These are phyloP conservation scores for Sebastes jordani DNA, from an alignment of 2,797 vertebrate genomes.

Conservation along the genomic window DNA sequence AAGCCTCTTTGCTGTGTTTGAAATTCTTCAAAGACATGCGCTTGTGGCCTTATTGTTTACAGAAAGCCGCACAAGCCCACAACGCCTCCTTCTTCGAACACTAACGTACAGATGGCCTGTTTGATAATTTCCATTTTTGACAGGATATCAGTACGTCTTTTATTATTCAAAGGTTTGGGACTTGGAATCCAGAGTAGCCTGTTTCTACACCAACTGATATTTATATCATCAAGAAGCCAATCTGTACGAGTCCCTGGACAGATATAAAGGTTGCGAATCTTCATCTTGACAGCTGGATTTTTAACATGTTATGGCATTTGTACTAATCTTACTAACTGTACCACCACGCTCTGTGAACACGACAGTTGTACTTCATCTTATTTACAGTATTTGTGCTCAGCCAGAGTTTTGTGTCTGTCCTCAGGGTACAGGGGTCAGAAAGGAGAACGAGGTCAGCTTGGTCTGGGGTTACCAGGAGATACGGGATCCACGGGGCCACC, in stretches of 20 bases:
- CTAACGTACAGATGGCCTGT: slow-evolving; percentile 47
- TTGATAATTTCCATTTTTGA: slow-evolving; percentile 66
- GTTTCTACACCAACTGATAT: slow-evolving; percentile 27
- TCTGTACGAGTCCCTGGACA: slow-evolving; percentile 27
- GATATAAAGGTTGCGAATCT: slow-evolving; percentile 29
- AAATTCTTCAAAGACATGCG: slow-evolving; percentile 54
- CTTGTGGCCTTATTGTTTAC: slow-evolving; percentile 42
- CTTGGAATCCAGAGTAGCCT: slow-evolving; percentile 33
- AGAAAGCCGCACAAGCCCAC: slow-evolving; percentile 38
- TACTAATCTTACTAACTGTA: slow-evolving; percentile 66
- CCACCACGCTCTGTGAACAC: background rate
- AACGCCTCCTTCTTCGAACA: slow-evolving; percentile 28
- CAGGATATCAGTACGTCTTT: slow-evolving; percentile 55
- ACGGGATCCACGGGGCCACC: slow-evolving; percentile 87
- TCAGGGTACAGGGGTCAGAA: slow-evolving; percentile 97
- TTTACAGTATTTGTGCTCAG: slow-evolving; percentile 33
- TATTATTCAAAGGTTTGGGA: slow-evolving; percentile 58
- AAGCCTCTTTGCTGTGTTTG: slow-evolving; percentile 36
- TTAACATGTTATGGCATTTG: slow-evolving; percentile 32
- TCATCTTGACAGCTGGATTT: slow-evolving; percentile 30
- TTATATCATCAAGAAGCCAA: slow-evolving; percentile 29
- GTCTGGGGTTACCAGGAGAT: slow-evolving; percentile 90
- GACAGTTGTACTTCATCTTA: background rate
- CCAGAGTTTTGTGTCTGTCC: slow-evolving; percentile 52
- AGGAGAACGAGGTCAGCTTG: slow-evolving; percentile 96